A percentile compares a stretch with the other conserved stretches of the same genome.
Evolutionary conservation across 2,797 vertebrate genomes (phyloP).

Genomic region (Notoglanidium macrostoma): DNA sequence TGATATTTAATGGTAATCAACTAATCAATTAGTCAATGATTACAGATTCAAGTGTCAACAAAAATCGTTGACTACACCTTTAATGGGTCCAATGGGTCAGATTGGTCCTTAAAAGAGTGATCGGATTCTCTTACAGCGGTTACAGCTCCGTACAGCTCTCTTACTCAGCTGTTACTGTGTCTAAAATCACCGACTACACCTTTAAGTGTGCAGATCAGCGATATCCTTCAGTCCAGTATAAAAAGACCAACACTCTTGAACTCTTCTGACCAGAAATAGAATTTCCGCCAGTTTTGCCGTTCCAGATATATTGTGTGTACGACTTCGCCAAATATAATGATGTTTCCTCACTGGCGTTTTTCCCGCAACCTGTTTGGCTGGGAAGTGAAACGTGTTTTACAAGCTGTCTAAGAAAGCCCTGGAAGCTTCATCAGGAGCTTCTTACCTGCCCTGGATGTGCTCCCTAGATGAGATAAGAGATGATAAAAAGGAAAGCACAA

Average conservation of each 20-base stretch:
- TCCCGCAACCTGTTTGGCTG: slow-evolving; percentile 51
- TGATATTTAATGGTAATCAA: neutral
- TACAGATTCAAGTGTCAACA: neutral
- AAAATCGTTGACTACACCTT: neutral
- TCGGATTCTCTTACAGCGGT: neutral
- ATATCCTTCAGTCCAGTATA: neutral
- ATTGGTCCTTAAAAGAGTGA: neutral
- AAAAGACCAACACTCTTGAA: neutral
- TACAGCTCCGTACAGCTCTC: too few species aligned
- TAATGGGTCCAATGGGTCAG: neutral
- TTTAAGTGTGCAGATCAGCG: neutral
- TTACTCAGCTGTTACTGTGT: neutral
- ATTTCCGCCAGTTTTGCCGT: too few species aligned
- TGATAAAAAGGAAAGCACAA: slow-evolving; percentile 48
- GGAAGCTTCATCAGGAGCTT: slow-evolving; percentile 32
- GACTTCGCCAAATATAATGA: neutral
- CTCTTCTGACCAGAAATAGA: too few species aligned
- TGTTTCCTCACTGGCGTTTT: slow-evolving; percentile 11
- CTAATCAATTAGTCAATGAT: neutral
- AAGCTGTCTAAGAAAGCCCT: slow-evolving; percentile 41
- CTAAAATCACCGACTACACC: neutral
- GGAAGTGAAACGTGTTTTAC: slow-evolving; percentile 53
- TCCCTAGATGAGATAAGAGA: slow-evolving; percentile 63
- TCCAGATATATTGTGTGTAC: neutral
- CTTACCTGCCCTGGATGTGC: slow-evolving; percentile 55